Base-by-base conservation (phyloP, 2,888 invertebrate genomes). In the Augochlorella aurata region DNA sequence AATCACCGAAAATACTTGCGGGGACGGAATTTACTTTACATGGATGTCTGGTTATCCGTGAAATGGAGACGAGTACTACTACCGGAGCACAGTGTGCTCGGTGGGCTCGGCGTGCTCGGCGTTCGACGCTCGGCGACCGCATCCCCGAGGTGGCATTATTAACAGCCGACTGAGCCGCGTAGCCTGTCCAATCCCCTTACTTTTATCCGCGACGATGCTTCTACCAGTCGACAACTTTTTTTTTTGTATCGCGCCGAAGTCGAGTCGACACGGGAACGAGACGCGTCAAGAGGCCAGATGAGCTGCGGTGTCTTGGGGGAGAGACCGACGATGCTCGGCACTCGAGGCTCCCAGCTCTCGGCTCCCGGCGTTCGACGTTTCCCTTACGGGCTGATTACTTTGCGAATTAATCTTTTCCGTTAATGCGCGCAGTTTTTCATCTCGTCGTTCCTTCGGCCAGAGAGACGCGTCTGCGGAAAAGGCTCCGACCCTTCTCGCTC, bases 111-210 rank as follows among this genome's bases (percentile, higher is more conserved):
- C 38, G 38, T 38, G 5, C 38, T 5, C 38, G 38, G 38, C 38
- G 38, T 38, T 38, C 38, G 52, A 4, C n/a, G n/a, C 52, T 3
- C 72, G 47, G 52, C 29, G 58, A 63, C 52, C 38, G 77, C 63
- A 77, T 83, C 78, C 81, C 82, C 79, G 81, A 85, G 86, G 83
- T 83, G 71, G 72, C 74, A 81, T 87, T 88, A 87, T 85, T 85
- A 86, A 88, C 82, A 77, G 74, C 78, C 81, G 73, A 80, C 78
- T 77, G 82, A 65, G 44, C 69, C 78, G 61, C 82, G 54, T 76
- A 79, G 78, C 63, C 70, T 74, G 84, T 72, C 81, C 86, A 81
- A 85, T 85, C 85, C 81, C 85, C 83, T 80, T 82, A 67, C 79
- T 70, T 73, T 63, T 70, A 69, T 74, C 77, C 80, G 16, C 61